Base-by-base conservation (phyloP, 2,113 vertebrate species). In the Ciconia stormi region DNA sequence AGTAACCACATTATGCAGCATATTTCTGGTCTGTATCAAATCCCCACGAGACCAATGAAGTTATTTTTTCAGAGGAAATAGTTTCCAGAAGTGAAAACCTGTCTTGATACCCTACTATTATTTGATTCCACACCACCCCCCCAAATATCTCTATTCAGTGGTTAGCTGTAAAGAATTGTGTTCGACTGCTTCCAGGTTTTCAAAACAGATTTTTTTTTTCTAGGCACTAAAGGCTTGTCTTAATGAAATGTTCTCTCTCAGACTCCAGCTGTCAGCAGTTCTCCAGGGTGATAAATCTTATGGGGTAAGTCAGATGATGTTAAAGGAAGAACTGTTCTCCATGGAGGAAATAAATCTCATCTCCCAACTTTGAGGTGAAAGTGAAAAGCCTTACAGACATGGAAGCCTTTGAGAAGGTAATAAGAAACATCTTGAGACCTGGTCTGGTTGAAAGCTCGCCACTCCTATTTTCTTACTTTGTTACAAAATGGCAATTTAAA, bases 171-270 rank as follows among this genome's bases (percentile, higher is more conserved):
- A 79, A 47, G 25, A 55, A 61, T 36, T 46, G 11, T 16, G 30
- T 44, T 27, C 5, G 6, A 30, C 34, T 67, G 15, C n/a, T 46
- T 86, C 40, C 15, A 74, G 52, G 20, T 22, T 71, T 56, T 53
- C 73, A 46, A 27, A 34, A 8, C 7, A 11, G 10, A 10, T 67
- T 47, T 67, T 14, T 59, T 67, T 14, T 59, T 47, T 26, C 26
- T 50, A 99, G 99, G 98, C 97, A 10, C 77, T 99, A 23, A 97
- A 98, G 96, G 97, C 96, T 49, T 98, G 98, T 90, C 97, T 99
- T 13, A 95, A 88, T 36, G 98, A 99, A 50, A 94, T 98, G 16
- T 98, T 99, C 93, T 97, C 97, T 20, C 86, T 95, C 56, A 95
- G 89, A 52, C 91, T 98, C 40, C 97, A 86, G 84, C 79, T 98